Base-by-base conservation (phyloP, 2,113 vertebrate species). In the Campylomormyrus tamandua region DNA sequence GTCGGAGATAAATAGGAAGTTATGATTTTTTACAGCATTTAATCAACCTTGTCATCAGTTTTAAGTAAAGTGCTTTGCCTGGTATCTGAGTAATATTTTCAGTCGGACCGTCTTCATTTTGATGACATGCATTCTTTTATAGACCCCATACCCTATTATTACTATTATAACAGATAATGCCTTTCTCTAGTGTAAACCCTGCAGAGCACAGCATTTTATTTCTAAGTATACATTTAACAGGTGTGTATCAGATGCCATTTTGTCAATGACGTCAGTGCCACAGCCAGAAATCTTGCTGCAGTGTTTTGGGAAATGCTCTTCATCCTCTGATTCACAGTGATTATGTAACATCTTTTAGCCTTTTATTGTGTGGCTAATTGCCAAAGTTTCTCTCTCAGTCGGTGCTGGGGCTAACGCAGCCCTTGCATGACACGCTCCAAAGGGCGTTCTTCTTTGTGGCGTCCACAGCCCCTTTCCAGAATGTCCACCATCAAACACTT, bases 11-110 rank as follows among this genome's bases (percentile, higher is more conserved):
- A 91, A 91, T 92, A 95, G 95, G 96, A 96, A 95, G 95, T 27
- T 93, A 93, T 94, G 91, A 96, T 96, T 94, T 96, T 95, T 95
- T 95, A 95, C 91, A 92, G 88, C 91, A 87, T 84, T 84, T 27
- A 52, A 92, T 88, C 84, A 91, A 87, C 90, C 17, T 56, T 48
- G 35, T 31, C 48, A 15, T 89, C 31, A 39, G 24, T 83, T 83
- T 74, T 31, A 83, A 53, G 45, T 53, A 88, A 89, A 52, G 45
- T 83, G 48, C 17, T 39, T 10, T 21, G 27, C 46, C 21, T 7
- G 49, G 39, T 27, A n/a, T 70, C 58, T 46, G 58, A 35, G 17
- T 48, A 84, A 84, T 21, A 46, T 84, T 84, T 24, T 48, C 45
- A 48, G 46, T 48, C 3, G 27, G 62, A 11, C n/a, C 9, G 0